Evolutionary conservation across 2,888 invertebrate genomes (phyloP).

Genomic region (Cryptus armator): DNA sequence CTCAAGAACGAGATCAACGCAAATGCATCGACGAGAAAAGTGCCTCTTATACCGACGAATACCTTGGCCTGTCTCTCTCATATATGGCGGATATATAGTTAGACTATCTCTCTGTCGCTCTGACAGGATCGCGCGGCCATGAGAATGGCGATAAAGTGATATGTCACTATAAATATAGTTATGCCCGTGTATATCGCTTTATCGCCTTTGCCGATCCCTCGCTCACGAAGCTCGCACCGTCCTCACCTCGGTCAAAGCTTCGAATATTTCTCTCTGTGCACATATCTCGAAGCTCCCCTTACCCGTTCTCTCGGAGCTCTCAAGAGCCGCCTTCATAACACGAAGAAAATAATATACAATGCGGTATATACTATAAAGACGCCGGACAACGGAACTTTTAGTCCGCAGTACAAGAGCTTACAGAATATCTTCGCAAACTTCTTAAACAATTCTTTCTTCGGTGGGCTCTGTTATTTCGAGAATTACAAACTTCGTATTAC

Average conservation of each 20-base stretch:
- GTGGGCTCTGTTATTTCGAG: not conserved
- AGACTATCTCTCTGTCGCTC: not conserved
- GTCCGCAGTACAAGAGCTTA: not conserved
- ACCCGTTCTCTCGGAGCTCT: constrained; percentile 5
- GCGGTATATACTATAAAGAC: not conserved
- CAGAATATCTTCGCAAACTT: constrained; percentile 19
- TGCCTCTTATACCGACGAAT: constrained; percentile 41
- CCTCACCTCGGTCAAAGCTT: constrained; percentile 36
- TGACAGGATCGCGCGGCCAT: constrained; percentile 39
- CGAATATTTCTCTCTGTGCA: constrained; percentile 46
- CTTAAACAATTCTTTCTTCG: constrained; percentile 1
- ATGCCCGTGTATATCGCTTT: constrained; percentile 59
- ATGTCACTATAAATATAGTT: constrained; percentile 68
- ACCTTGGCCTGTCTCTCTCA: constrained; percentile 28
- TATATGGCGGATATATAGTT: not conserved
- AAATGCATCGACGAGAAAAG: constrained; percentile 48
- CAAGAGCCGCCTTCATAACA: constrained; percentile 42
- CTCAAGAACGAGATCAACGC: constrained; percentile 30
- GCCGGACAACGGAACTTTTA: constrained; percentile 28
- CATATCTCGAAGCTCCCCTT: constrained; percentile 26
- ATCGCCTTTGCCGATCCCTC: constrained; percentile 62
- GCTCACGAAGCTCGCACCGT: constrained; percentile 54
- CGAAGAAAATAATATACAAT: constrained; percentile 35
- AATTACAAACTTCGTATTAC: not conserved
- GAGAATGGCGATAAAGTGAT: constrained; percentile 66